Conservation (phyloP, 2,113 vertebrate genomes). For the Ptilonorhynchus violaceus region DNA sequence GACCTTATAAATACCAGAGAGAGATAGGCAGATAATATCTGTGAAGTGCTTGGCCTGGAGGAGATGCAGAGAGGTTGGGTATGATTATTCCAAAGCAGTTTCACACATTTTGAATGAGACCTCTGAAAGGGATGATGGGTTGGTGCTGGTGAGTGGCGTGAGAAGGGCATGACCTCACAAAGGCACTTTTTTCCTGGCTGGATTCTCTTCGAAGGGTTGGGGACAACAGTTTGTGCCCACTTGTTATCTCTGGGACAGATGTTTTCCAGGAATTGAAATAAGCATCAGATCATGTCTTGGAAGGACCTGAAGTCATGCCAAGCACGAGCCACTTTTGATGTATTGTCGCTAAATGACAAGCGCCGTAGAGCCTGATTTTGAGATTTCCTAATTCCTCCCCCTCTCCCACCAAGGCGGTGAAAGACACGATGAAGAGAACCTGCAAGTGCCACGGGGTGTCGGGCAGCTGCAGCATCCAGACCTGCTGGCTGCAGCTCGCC, state of each 20-base stretch:
- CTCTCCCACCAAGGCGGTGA: constrained; percentile 79
- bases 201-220: neutral
- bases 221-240: neutral
- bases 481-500: constrained; percentile 93
- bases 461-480: constrained; percentile 95
- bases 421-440: constrained; percentile 84
- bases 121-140: neutral
- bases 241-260: neutral
- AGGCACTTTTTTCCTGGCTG: neutral
- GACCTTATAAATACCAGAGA: constrained; percentile 48
- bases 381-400: neutral
- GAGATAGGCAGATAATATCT: constrained; percentile 45
- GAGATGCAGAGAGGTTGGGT: neutral
- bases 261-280: neutral
- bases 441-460: constrained; percentile 98
- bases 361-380: neutral
- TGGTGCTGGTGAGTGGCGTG: neutral
- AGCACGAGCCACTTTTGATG: accelerated
- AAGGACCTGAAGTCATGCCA: neutral
- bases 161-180: neutral
- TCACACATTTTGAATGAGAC: constrained; percentile 34
- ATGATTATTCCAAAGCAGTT: constrained; percentile 2
- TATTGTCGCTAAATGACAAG: accelerated
- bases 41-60: constrained; percentile 51
- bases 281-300: neutral